Base-by-base conservation (phyloP, 2,797 vertebrate genomes). In the Melanotaenia boesemani region DNA sequence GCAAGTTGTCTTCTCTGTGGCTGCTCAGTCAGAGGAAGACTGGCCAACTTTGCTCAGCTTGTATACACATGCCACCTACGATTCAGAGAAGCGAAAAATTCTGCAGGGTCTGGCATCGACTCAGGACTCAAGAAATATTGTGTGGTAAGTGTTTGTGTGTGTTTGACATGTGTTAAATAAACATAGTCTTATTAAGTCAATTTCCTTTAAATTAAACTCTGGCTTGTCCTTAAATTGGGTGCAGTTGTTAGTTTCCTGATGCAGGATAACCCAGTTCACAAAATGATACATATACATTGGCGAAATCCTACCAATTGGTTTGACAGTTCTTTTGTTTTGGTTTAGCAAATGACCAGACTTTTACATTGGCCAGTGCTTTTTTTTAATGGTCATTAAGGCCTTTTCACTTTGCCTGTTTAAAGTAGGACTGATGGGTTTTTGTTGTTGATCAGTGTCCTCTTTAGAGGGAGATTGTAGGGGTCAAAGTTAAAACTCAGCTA, bases 81-180 rank as follows among this genome's bases (percentile, higher is more conserved):
- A 97, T 88, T 79, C 96, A 32, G 96, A 98, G 86, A 98, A 97
- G 81, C 91, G 92, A 60, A 97, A 97, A 88, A 95, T 97, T 48
- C 92, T 99, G 15, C 90, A 92, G 83, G 97, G 95, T 3, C 92
- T 99, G 63, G 95, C 97, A 68, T 97, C 95, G 76, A 95, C 96
- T 46, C 95, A 95, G 66, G 86, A 97, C 78, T 76, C 93, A 57
- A 84, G 71, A 20, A 92, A 67, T 67, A 90, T 98, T 46, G 86
- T 93, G 2, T 96, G 96, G 97, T 98, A 94, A 86, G 95, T 82
- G 10, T 65, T n/a, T 64, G 5, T 41, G 0, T 64, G 24, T 54
- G 1, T 71, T 37, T 37, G 16, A 44, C 15, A 6, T 20, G 46
- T 44, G 5, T 50, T 36, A 18, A 32, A n/a, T 8, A 46, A 30